These are phyloP conservation scores for Tokudaia tokunoshimensis DNA, from an alignment of 2,797 vertebrate genomes.

Conservation along the genomic window DNA sequence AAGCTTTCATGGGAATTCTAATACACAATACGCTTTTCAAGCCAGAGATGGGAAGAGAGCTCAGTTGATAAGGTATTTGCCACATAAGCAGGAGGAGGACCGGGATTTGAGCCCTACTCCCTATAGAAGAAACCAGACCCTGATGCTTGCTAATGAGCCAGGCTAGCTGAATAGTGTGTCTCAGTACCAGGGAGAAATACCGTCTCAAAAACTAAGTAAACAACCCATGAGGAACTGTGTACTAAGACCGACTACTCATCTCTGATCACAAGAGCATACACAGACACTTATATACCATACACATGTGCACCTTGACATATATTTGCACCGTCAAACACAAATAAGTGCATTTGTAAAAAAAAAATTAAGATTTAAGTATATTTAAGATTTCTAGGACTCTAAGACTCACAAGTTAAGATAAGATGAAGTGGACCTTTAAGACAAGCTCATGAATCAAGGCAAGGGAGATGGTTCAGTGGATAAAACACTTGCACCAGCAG, in stretches of 20 bases:
- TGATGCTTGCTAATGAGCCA: background rate
- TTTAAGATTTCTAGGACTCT: background rate
- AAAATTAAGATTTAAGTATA: background rate
- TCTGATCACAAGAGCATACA: background rate
- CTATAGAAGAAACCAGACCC: background rate
- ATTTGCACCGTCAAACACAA: background rate
- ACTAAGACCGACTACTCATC: background rate
- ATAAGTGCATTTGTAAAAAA: background rate
- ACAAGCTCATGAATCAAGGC: background rate
- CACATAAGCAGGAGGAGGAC: background rate
- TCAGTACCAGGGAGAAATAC: background rate
- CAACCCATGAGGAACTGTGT: background rate
- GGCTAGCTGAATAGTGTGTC: background rate
- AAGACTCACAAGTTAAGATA: background rate
- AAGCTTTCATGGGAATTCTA: background rate
- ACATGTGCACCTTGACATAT: background rate
- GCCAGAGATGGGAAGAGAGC: background rate
- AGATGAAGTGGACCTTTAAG: background rate
- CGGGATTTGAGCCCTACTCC: background rate
- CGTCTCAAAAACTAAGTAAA: background rate
- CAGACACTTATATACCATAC: background rate
- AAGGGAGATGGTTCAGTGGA: too few species aligned
- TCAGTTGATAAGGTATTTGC: background rate
- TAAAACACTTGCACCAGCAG: background rate
- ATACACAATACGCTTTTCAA: background rate